Percentiles rank a stretch among this genome's conserved stretches.
Conservation (phyloP, 2,797 vertebrate species). For the Molossus molossus region DNA sequence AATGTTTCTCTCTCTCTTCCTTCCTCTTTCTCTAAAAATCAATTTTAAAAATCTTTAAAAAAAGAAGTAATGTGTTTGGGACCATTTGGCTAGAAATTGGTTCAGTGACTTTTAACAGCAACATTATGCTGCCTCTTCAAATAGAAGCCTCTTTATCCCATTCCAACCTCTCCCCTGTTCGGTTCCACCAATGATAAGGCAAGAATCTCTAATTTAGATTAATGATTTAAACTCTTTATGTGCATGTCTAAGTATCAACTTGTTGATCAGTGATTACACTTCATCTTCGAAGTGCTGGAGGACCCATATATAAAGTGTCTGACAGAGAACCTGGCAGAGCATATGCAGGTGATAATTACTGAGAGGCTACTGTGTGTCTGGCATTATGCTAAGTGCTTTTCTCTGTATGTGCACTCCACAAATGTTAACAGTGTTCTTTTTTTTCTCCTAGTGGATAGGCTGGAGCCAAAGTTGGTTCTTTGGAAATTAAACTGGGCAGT, state of each 20-base stretch:
- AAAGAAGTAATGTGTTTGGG: background rate
- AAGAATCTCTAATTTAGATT: background rate
- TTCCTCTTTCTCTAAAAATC: background rate
- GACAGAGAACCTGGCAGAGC: slow-evolving; percentile 43
- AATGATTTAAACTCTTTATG: background rate
- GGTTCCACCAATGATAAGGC: background rate
- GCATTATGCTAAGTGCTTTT: slow-evolving; percentile 28
- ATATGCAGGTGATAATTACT: slow-evolving; percentile 53
- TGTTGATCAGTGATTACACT: background rate
- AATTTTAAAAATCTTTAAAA: too few species aligned
- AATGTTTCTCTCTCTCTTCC: background rate
- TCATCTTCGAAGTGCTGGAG: slow-evolving; percentile 46
- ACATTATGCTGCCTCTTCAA: background rate
- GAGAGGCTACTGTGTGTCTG: background rate
- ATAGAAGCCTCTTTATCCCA: background rate
- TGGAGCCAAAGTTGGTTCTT: slow-evolving; percentile 39
- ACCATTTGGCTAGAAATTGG: background rate
- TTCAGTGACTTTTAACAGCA: background rate
- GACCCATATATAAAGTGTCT: slow-evolving; percentile 31
- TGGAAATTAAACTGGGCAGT: slow-evolving; percentile 53
- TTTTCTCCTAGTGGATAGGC: background rate
- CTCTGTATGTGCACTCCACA: background rate
- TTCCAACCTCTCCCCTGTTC: background rate
- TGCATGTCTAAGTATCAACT: background rate
- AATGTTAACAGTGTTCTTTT: slow-evolving; percentile 30